Conservation (phyloP, 2,888 invertebrate genomes). For the Pterostichus madidus region DNA sequence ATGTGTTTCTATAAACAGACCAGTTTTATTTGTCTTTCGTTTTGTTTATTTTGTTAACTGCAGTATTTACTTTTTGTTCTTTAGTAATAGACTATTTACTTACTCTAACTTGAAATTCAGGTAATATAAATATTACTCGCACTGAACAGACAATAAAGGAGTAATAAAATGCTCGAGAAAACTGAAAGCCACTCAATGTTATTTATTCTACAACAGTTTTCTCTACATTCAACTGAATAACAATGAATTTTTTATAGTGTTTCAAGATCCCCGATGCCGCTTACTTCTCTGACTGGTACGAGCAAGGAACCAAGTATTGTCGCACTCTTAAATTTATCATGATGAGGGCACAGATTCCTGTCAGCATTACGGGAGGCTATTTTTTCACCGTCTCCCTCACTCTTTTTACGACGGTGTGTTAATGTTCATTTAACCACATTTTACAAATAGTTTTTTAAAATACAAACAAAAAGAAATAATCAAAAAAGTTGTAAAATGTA, state of each 20-base stretch:
- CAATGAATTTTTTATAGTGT: constrained; percentile 61
- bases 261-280: constrained; percentile 53
- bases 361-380: constrained; percentile 54
- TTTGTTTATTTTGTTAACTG: too few species aligned
- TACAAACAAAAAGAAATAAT: too few species aligned
- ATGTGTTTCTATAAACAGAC: too few species aligned
- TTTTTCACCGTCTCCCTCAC: constrained; percentile 57
- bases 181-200: constrained; percentile 18
- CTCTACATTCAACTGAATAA: constrained; percentile 24
- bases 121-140: not conserved
- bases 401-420: constrained; percentile 52
- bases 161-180: constrained; percentile 28
- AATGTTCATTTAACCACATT: constrained; percentile 2
- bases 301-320: constrained; percentile 39
- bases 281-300: constrained; percentile 64
- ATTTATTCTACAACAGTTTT: constrained; percentile 50
- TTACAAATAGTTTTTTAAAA: not conserved
- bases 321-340: constrained; percentile 52
- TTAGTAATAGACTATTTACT: not conserved
- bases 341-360: constrained; percentile 45
- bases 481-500: too few species aligned
- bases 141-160: constrained; percentile 19
- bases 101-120: too few species aligned
- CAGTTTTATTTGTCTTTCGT: not conserved
- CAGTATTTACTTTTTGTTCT: not conserved